Percentiles rank a stretch among this genome's conserved stretches.
Evolutionary conservation across 2,113 vertebrate species (phyloP).

Genomic region (Gadus macrocephalus): DNA sequence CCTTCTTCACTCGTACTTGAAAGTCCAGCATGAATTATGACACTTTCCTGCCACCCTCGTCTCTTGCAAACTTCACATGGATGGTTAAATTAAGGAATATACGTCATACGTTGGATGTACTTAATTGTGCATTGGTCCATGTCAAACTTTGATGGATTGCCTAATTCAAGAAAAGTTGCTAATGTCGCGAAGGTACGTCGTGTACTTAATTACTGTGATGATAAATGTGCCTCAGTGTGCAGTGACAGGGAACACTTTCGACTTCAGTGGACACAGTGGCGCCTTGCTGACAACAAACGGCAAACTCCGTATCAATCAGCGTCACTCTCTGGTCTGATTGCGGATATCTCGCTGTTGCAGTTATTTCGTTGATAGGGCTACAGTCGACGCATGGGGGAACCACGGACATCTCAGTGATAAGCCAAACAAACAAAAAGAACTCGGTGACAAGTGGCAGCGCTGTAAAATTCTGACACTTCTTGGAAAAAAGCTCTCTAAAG

Average conservation of each 20-base stretch:
- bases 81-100: no score
- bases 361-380: no score
- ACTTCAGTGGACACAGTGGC: neutral
- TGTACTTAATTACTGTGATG: neutral
- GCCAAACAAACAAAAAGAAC: no score
- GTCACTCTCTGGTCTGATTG: neutral
- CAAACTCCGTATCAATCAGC: neutral
- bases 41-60: no score
- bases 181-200: neutral
- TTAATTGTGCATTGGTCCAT: neutral
- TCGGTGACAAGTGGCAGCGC: no score
- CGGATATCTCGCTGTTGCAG: neutral
- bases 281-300: neutral
- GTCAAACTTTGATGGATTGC: neutral
- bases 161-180: slow-evolving; percentile 1
- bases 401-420: no score
- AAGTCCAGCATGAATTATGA: no score
- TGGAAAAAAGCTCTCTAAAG: no score
- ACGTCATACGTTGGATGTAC: no score
- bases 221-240: neutral
- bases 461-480: no score
- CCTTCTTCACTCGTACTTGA: no score
- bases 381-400: no score
- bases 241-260: neutral
- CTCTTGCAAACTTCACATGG: neutral